Percentiles rank a stretch among this genome's conserved stretches.
phyloP scores from a whole-genome alignment of 2,888 invertebrate species.

The Eupelmus urozonus region DNA sequence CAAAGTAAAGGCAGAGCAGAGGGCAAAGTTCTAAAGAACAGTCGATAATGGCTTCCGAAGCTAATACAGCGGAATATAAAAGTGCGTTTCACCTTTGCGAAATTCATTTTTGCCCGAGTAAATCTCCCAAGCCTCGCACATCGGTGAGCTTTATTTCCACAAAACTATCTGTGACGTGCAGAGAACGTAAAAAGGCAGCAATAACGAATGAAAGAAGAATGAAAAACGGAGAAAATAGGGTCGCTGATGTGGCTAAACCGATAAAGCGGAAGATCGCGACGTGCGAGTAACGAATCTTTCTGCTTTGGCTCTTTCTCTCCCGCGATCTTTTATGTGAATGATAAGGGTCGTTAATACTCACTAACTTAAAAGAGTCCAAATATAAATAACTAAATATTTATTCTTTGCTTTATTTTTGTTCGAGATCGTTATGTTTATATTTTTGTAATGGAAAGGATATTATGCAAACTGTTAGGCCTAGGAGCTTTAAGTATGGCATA shows the following conservation, averaged over 20 bases:
- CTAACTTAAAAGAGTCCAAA: not conserved
- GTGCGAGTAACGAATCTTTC: not conserved
- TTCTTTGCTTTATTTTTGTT: not conserved
- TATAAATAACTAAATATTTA: not conserved
- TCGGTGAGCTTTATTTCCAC: not conserved
- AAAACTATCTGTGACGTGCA: not conserved
- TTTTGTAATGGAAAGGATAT: no score
- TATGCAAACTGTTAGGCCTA: no score
- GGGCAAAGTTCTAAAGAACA: not conserved
- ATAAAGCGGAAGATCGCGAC: not conserved
- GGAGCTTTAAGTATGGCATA: no score
- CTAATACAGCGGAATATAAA: not conserved
- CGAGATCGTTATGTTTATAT: no score
- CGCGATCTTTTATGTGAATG: not conserved
- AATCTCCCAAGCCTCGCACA: not conserved
- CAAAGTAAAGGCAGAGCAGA: not conserved
- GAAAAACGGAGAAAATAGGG: not conserved
- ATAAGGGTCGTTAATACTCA: not conserved
- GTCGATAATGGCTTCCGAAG: not conserved
- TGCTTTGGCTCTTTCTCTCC: not conserved
- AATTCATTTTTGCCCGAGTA: not conserved
- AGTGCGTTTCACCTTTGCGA: not conserved
- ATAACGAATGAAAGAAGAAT: not conserved
- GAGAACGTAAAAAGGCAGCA: not conserved
- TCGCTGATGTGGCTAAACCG: constrained; percentile 8